A percentile compares a stretch with the other conserved stretches of the same genome.
Conservation (phyloP, 1,140 invertebrate species). For the Hestina assimilis region DNA sequence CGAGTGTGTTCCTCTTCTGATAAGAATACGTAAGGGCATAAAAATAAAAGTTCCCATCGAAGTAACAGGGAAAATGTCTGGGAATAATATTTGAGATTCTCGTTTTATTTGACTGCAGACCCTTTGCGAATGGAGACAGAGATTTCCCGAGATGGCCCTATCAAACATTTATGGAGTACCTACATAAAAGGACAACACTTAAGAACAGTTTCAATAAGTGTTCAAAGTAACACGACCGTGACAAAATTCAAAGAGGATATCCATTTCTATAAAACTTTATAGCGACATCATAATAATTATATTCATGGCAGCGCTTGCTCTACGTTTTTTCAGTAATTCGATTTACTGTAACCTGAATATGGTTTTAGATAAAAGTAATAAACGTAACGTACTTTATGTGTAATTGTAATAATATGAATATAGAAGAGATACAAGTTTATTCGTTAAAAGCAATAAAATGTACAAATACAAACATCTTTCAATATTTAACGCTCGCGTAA, state of each 20-base stretch:
- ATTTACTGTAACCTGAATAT: too few species aligned
- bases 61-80: slow-evolving; percentile 72
- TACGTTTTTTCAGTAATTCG: neutral
- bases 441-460: neutral
- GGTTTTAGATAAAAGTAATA: too few species aligned
- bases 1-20: slow-evolving; percentile 69
- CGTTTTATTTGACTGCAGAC: slow-evolving; percentile 77
- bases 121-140: slow-evolving; percentile 75
- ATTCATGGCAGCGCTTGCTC: neutral
- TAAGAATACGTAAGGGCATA: slow-evolving; percentile 76
- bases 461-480: slow-evolving; percentile 20
- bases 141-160: slow-evolving; percentile 77
- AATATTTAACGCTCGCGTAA: slow-evolving; percentile 48
- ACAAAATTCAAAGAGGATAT: slow-evolving; percentile 5
- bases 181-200: slow-evolving; percentile 77
- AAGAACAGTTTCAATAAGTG: slow-evolving; percentile 76
- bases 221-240: slow-evolving; percentile 44
- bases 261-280: neutral
- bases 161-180: slow-evolving; percentile 78
- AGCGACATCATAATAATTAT: too few species aligned
- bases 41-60: slow-evolving; percentile 78
- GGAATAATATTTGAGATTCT: slow-evolving; percentile 77
- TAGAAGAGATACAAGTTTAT: neutral
- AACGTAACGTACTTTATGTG: too few species aligned
- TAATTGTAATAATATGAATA: too few species aligned